Percentiles rank a stretch among this genome's conserved stretches.
These are phyloP conservation scores for Chaetorhynchus papuensis DNA, from an alignment of 2,113 vertebrate genomes.

Conservation along the genomic window DNA sequence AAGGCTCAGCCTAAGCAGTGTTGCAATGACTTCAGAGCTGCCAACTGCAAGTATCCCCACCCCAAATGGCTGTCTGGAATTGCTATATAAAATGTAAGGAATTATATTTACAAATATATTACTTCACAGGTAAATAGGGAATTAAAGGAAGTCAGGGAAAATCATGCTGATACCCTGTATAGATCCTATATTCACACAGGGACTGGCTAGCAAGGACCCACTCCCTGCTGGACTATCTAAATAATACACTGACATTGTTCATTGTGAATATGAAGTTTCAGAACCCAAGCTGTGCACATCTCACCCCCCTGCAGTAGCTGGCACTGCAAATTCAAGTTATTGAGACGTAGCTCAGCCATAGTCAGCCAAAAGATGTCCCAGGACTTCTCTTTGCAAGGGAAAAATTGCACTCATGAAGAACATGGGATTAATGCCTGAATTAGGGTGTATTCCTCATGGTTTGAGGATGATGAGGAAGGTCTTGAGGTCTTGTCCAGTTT, in stretches of 20 bases:
- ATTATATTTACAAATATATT: not conserved
- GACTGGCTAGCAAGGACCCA: not conserved
- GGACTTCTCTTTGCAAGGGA: not conserved
- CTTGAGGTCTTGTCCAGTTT: not conserved
- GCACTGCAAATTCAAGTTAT: not conserved
- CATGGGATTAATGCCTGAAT: not conserved
- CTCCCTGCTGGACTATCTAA: not conserved
- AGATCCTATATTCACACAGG: not conserved
- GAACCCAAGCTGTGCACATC: not conserved
- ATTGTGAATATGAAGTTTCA: not conserved
- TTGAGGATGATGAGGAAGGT: not conserved
- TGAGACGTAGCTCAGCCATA: not conserved
- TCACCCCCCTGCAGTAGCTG: not conserved
- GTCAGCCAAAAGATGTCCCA: not conserved
- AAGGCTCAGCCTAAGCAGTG: not conserved
- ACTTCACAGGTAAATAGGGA: not conserved
- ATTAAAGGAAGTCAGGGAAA: not conserved
- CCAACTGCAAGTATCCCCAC: not conserved
- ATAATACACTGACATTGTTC: not conserved
- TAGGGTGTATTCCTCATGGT: not conserved
- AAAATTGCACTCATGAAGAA: not conserved
- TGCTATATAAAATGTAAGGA: not conserved
- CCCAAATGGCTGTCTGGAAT: not conserved
- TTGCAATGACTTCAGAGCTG: not conserved
- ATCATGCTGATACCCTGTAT: not conserved